Evolutionary conservation across 2,797 vertebrate species (phyloP).

Genomic region (Microchirus variegatus): DNA sequence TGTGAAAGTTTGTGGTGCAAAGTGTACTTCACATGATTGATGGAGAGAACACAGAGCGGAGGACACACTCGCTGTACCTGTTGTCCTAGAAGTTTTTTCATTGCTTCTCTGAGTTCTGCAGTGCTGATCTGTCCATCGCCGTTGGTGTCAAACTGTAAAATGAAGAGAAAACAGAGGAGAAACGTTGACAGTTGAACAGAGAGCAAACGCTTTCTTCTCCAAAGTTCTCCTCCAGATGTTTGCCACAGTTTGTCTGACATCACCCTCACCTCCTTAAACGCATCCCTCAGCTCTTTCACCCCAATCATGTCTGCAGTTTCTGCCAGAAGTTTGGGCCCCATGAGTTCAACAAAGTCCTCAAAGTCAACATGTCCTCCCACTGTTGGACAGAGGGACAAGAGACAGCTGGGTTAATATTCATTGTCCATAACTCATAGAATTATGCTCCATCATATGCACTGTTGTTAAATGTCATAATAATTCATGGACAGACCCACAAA

Average conservation of each 20-base stretch:
- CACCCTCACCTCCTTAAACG: constrained; percentile 90
- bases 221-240: no score
- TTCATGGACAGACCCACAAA: constrained; percentile 2
- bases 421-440: not conserved
- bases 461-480: not conserved
- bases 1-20: constrained; percentile 9
- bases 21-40: constrained; percentile 1
- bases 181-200: not conserved
- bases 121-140: constrained; percentile 98
- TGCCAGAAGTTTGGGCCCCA: constrained; percentile 97
- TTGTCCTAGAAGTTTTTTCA: constrained; percentile 97
- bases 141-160: constrained; percentile 95
- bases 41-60: constrained; percentile 11
- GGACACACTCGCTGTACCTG: constrained; percentile 75
- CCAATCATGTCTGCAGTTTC: constrained; percentile 99
- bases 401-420: not conserved
- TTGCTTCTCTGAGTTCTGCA: constrained; percentile 93
- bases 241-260: no score
- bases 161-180: constrained; percentile 18
- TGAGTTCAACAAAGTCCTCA: constrained; percentile 98
- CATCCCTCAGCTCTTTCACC: constrained; percentile 94
- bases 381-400: constrained; percentile 53
- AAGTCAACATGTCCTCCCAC: constrained; percentile 98
- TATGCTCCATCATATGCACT: not conserved
- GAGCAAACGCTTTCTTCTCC: no score